Percentiles rank a stretch among this genome's conserved stretches.
phyloP scores from a whole-genome alignment of 1,140 invertebrate species.

The Rhopalosiphum maidis region DNA sequence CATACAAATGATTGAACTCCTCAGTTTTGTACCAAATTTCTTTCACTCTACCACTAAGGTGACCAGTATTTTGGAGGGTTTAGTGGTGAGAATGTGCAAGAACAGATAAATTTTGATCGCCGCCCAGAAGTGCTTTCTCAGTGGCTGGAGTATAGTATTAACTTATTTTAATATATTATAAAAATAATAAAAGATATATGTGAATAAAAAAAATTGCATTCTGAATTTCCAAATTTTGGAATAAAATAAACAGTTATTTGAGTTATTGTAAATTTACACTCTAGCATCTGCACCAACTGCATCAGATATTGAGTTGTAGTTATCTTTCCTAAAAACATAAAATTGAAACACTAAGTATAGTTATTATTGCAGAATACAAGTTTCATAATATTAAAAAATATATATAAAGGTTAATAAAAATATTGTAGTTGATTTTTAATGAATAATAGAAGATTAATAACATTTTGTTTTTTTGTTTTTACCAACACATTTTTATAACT shows the following conservation, averaged over 20 bases:
- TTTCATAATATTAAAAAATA: background rate
- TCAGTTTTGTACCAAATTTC: too few relatives aligned
- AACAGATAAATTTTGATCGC: background rate
- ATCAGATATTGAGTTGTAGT: constrained; percentile 58
- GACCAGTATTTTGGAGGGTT: background rate
- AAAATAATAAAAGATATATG: too few relatives aligned
- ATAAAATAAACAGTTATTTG: background rate
- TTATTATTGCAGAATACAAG: background rate
- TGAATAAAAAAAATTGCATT: background rate
- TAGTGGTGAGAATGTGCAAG: background rate
- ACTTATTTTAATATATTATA: too few relatives aligned
- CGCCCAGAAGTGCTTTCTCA: background rate
- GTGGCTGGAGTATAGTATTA: background rate
- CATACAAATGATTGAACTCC: too few relatives aligned
- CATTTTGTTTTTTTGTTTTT: background rate
- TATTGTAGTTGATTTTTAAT: background rate
- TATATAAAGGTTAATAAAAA: background rate
- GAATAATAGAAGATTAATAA: background rate
- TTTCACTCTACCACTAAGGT: too few relatives aligned
- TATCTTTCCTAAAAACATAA: constrained; percentile 54
- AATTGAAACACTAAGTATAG: background rate
- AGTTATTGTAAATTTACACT: constrained; percentile 17
- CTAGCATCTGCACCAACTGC: constrained; percentile 57
- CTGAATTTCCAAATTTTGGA: background rate
- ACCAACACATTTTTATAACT: background rate